A percentile compares a stretch with the other conserved stretches of the same genome.
These are phyloP conservation scores for Anguilla rostrata DNA, from an alignment of 2,113 vertebrate genomes.

Conservation along the genomic window DNA sequence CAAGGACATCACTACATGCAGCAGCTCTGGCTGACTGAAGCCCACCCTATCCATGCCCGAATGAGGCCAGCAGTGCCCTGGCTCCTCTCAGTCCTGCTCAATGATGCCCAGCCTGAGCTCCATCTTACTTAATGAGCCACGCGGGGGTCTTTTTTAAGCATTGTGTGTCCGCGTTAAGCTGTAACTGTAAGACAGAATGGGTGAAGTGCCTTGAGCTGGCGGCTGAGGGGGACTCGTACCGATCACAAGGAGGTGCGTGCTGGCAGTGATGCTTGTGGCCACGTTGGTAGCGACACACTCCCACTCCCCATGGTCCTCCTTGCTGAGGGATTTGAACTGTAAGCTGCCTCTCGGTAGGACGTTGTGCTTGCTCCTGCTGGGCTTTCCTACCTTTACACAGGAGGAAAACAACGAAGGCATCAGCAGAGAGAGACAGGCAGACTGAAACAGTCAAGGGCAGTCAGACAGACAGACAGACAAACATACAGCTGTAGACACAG, in stretches of 20 bases:
- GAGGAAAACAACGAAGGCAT: not conserved
- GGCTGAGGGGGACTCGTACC: constrained; percentile 64
- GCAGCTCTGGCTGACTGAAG: too few relatives aligned
- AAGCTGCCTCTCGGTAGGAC: constrained; percentile 92
- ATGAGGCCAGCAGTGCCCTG: not conserved
- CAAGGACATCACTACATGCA: too few relatives aligned
- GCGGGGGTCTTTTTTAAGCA: too few relatives aligned
- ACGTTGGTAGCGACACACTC: constrained; percentile 96
- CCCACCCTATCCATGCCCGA: too few relatives aligned
- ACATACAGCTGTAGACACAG: too few relatives aligned
- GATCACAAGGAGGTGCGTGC: constrained; percentile 94
- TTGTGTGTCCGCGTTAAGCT: not conserved
- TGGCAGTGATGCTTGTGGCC: constrained; percentile 98
- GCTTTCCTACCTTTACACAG: constrained; percentile 89
- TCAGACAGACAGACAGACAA: constrained; percentile 15
- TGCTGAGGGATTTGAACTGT: constrained; percentile 93
- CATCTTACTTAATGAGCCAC: not conserved
- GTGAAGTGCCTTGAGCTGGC: not conserved
- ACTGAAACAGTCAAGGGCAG: constrained; percentile 14
- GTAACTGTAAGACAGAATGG: not conserved
- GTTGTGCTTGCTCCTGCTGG: constrained; percentile 97
- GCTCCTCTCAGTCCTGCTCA: not conserved
- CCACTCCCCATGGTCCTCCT: constrained; percentile 98
- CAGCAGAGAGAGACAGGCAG: constrained; percentile 14
- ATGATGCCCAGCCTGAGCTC: not conserved